These are phyloP conservation scores for Vanessa cardui DNA, from an alignment of 2,888 invertebrate genomes.

Conservation along the genomic window DNA sequence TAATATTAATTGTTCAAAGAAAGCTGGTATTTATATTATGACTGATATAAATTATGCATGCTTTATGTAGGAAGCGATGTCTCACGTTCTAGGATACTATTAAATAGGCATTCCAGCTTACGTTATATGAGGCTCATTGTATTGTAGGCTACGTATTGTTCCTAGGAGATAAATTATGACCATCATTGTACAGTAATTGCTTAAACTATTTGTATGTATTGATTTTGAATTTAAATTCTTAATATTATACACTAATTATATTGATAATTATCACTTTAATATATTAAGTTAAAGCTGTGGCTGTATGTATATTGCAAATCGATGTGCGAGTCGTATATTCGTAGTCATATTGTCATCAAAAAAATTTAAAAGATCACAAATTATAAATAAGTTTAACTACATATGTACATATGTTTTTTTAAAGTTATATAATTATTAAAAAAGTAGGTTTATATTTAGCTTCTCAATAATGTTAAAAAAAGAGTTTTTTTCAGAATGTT, in stretches of 20 bases:
- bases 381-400: no score
- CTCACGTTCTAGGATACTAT: slow-evolving; percentile 33
- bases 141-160: slow-evolving; percentile 34
- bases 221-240: slow-evolving; percentile 7
- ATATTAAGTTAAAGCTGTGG: background rate
- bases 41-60: slow-evolving; percentile 17
- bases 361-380: no score
- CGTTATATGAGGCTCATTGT: slow-evolving; percentile 31
- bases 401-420: no score
- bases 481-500: background rate
- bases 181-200: slow-evolving; percentile 33
- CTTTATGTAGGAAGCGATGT: slow-evolving; percentile 28
- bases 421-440: no score
- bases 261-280: background rate
- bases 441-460: no score
- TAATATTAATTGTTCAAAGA: background rate
- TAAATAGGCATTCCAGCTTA: slow-evolving; percentile 37
- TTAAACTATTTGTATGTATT: slow-evolving; percentile 23
- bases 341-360: no score
- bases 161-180: slow-evolving; percentile 34
- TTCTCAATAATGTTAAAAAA: no score
- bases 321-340: no score
- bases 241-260: background rate
- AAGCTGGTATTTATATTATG: background rate
- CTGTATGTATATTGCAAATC: background rate